Conservation (phyloP, 2,797 vertebrate species). For the Percopsis omiscomaycus region DNA sequence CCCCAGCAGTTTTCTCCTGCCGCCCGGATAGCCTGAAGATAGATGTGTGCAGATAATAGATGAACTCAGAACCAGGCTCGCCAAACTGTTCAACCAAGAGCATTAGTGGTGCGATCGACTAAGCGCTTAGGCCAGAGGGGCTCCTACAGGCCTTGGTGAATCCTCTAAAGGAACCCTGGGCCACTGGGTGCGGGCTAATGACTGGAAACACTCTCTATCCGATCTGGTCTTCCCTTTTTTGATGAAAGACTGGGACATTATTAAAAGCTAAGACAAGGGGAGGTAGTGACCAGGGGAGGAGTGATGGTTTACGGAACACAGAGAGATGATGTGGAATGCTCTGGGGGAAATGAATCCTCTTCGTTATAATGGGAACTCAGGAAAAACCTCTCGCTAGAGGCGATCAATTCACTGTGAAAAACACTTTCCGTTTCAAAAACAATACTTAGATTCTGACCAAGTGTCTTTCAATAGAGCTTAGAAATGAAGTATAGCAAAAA, state of each 20-base stretch:
- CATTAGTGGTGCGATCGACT: constrained; percentile 35
- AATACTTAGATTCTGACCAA: constrained; percentile 10
- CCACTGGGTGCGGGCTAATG: constrained; percentile 64
- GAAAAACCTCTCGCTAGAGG: constrained; percentile 34
- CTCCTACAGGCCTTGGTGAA: constrained; percentile 55
- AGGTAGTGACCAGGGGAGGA: constrained; percentile 24
- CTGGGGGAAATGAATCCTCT: constrained; percentile 25
- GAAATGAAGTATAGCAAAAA: constrained; percentile 13
- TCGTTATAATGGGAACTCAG: constrained; percentile 41
- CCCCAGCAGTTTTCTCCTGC: constrained; percentile 48
- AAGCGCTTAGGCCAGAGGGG: constrained; percentile 39
- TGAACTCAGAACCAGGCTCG: constrained; percentile 41
- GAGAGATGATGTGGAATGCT: constrained; percentile 51
- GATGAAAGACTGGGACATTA: constrained; percentile 70
- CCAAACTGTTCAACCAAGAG: constrained; percentile 51
- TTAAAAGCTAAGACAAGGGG: constrained; percentile 56
- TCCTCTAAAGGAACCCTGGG: constrained; percentile 59
- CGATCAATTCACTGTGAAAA: constrained; percentile 29
- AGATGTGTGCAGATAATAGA: constrained; percentile 54
- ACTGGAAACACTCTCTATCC: constrained; percentile 68
- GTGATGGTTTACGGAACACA: constrained; percentile 11
- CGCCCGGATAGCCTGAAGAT: constrained; percentile 46
- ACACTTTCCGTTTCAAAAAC: constrained; percentile 22
- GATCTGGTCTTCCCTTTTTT: constrained; percentile 51
- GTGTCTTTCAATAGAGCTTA: constrained; percentile 36